These are phyloP conservation scores for Oncorhynchus mykiss DNA, from an alignment of 2,113 vertebrate species.

Conservation along the genomic window DNA sequence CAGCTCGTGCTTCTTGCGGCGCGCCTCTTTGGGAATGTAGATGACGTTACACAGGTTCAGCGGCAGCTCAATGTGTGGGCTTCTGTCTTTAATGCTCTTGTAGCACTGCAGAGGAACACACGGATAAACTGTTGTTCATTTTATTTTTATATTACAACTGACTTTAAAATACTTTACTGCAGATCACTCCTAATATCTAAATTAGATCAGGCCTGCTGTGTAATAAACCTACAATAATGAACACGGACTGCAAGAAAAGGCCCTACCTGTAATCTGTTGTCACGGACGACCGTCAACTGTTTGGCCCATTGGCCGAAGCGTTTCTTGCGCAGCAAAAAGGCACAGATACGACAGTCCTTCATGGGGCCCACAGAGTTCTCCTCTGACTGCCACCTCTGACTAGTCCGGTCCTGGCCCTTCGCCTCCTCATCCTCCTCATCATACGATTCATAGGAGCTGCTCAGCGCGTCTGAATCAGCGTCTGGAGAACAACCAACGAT, in stretches of 20 bases:
- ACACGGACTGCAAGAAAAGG: not conserved
- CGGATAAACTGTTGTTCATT: too few species aligned
- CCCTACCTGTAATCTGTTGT: constrained; percentile 88
- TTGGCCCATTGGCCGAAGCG: constrained; percentile 97
- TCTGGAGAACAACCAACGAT: constrained; percentile 66
- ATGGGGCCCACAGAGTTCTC: constrained; percentile 85
- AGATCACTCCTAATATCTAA: too few species aligned
- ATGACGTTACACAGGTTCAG: constrained; percentile 84
- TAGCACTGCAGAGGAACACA: constrained; percentile 79
- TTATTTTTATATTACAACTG: too few species aligned
- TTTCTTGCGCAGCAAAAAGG: constrained; percentile 94
- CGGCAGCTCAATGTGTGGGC: constrained; percentile 83
- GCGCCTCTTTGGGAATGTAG: constrained; percentile 91
- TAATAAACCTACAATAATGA: too few species aligned
- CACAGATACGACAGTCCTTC: constrained; percentile 89
- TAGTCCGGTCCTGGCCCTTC: constrained; percentile 79
- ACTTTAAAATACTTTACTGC: too few species aligned
- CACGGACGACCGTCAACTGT: constrained; percentile 90
- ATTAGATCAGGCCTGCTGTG: too few species aligned
- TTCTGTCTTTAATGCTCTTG: constrained; percentile 93
- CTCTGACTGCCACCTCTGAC: constrained; percentile 84
- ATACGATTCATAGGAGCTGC: constrained; percentile 97
- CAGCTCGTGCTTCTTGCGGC: constrained; percentile 92
- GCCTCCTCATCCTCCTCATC: constrained; percentile 95
- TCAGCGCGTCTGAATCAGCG: constrained; percentile 95